phyloP scores from a whole-genome alignment of 2,797 vertebrate species.

The Chiloscyllium punctatum region DNA sequence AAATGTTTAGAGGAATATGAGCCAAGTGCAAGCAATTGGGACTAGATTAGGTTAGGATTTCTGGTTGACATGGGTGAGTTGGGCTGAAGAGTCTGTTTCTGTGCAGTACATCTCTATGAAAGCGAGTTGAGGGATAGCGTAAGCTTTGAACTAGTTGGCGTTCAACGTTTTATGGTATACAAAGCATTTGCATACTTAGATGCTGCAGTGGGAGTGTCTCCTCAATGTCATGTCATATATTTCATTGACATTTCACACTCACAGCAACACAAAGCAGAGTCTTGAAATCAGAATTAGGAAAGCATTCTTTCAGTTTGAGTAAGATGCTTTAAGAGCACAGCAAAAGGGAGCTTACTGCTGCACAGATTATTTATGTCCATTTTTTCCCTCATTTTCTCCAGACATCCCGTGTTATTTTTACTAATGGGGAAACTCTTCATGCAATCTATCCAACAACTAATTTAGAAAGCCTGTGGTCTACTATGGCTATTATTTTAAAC shows the following conservation, averaged over 20 bases:
- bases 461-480: background rate
- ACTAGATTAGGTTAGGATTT: no score
- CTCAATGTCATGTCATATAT: background rate
- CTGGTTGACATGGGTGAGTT: no score
- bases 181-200: background rate
- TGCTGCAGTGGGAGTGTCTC: no score
- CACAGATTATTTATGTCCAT: background rate
- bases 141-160: background rate
- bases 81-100: no score
- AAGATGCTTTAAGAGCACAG: background rate
- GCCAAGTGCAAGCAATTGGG: no score
- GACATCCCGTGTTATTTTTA: background rate
- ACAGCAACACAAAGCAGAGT: background rate
- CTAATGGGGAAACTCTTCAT: background rate
- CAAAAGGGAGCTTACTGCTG: background rate
- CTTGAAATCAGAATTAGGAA: background rate
- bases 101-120: background rate
- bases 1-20: no score
- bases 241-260: background rate
- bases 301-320: background rate
- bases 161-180: background rate
- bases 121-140: background rate
- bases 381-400: conserved; percentile 37
- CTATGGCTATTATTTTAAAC: no score
- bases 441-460: background rate